phyloP scores from a whole-genome alignment of 1,140 invertebrate species.

The Drosophila kikkawai region DNA sequence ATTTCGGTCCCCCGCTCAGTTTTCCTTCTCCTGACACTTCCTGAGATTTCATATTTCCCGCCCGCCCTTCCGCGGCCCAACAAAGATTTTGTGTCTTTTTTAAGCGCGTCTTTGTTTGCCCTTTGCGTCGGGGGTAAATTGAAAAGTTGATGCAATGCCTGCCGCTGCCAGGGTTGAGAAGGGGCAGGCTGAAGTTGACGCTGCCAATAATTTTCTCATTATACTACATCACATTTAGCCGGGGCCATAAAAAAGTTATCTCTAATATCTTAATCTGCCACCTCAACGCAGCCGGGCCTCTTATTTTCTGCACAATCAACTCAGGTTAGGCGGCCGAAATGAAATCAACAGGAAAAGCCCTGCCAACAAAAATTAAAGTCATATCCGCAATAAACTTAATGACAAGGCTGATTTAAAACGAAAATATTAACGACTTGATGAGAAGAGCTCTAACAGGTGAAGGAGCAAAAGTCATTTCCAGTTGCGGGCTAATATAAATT shows the following conservation, averaged over 20 bases:
- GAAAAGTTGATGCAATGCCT: constrained; percentile 71
- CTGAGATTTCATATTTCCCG: constrained; percentile 67
- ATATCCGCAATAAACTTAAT: constrained; percentile 63
- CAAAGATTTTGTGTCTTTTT: constrained; percentile 76
- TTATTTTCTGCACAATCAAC: constrained; percentile 77
- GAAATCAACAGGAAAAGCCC: constrained; percentile 64
- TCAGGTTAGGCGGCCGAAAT: constrained; percentile 58
- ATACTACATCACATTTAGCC: constrained; percentile 55
- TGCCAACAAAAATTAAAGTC: constrained; percentile 60
- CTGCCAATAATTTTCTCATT: constrained; percentile 79
- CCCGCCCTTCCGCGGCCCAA: constrained; percentile 8
- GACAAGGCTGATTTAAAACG: constrained; percentile 33
- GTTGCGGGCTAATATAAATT: neutral
- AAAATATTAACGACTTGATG: neutral
- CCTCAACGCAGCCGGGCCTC: constrained; percentile 23
- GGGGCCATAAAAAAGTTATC: constrained; percentile 63
- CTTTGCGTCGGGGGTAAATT: constrained; percentile 59
- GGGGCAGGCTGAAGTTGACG: constrained; percentile 49
- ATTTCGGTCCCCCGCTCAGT: constrained; percentile 46
- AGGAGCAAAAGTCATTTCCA: neutral
- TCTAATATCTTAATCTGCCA: constrained; percentile 66
- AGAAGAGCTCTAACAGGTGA: neutral
- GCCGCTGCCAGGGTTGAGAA: constrained; percentile 28
- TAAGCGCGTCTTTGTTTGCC: constrained; percentile 68
- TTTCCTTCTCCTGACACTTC: constrained; percentile 39